Base-by-base conservation (phyloP, 2,113 vertebrate species). In the Felis chaus region DNA sequence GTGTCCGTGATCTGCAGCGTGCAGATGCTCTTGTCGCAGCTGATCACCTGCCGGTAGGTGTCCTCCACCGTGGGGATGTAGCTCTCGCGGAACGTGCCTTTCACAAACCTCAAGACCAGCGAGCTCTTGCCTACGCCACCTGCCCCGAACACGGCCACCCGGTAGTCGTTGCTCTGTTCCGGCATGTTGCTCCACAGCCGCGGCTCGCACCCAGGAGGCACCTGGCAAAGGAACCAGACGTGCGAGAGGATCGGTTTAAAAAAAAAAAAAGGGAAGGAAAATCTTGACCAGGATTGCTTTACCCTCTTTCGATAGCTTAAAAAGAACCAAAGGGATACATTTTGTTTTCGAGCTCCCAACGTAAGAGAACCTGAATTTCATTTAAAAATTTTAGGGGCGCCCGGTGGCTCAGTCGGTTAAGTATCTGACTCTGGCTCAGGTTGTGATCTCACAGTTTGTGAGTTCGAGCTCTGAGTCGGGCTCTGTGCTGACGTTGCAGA, bases 1-100 rank as follows among this genome's bases (percentile, higher is more conserved):
- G 99, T 99, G 97, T 99, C 99, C 0, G 99, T 99, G 97, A 99
- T 99, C 98, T 99, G 99, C 97, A 99, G 97, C 18, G 99, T 99
- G 92, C 99, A 99, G 95, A 99, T 99, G 97, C 99, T 99, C 89
- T 99, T 99, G 96, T 99, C 99, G 19, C 99, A 99, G 98, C 99
- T 99, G 98, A 99, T 99, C 97, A 99, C 99, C 97, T 99, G 99
- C 4, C 99, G 98, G 97, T 99, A 99, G 90, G 99, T 99, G 97
- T 99, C 99, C 98, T 99, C 99, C 91, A 99, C 99, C 0, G 99
- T 99, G 16, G 99, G 99, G 74, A 99, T 99, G 95, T 99, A 99
- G 97, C 99, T 99, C 96, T 99, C 99, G 57, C 99, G 98, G 97
- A 99, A 99, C 9, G 99, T 99, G 85, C 99, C 99, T 65, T 99